A percentile compares a stretch with the other conserved stretches of the same genome.
These are phyloP conservation scores for Lycophotia porphyrea DNA, from an alignment of 2,888 invertebrate genomes.

Conservation along the genomic window DNA sequence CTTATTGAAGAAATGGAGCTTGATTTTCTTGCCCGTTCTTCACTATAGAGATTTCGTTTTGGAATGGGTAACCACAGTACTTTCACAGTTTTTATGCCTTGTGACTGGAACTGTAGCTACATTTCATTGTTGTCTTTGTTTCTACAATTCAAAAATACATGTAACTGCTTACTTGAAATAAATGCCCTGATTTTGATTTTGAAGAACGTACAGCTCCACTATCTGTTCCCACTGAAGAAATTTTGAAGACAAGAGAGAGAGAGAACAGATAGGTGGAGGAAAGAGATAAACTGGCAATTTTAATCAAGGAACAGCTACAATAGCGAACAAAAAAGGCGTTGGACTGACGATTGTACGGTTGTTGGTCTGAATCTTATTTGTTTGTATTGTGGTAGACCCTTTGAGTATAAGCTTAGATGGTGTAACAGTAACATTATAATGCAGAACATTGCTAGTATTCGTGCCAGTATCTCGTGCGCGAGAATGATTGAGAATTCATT, in stretches of 20 bases:
- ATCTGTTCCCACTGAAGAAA: background rate
- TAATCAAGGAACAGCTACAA: background rate
- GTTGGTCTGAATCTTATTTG: no score
- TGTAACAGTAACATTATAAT: background rate
- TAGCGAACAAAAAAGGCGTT: background rate
- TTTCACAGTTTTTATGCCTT: no score
- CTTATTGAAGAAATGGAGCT: background rate
- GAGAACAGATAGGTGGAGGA: background rate
- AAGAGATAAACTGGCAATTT: background rate
- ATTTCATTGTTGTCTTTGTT: no score
- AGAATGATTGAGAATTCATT: background rate
- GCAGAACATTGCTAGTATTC: background rate
- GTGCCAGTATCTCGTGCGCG: background rate
- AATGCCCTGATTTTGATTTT: no score
- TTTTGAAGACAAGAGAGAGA: background rate
- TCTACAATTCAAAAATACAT: no score
- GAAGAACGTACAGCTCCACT: background rate
- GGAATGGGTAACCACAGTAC: no score
- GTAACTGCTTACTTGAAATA: no score
- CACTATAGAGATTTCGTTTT: no score
- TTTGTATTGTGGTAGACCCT: background rate
- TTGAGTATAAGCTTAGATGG: background rate
- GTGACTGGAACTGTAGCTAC: no score
- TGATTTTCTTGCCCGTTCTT: no score
- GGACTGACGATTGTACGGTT: conserved; percentile 1